These are phyloP conservation scores for Thalassoma bifasciatum DNA, from an alignment of 2,113 vertebrate species.

Conservation along the genomic window DNA sequence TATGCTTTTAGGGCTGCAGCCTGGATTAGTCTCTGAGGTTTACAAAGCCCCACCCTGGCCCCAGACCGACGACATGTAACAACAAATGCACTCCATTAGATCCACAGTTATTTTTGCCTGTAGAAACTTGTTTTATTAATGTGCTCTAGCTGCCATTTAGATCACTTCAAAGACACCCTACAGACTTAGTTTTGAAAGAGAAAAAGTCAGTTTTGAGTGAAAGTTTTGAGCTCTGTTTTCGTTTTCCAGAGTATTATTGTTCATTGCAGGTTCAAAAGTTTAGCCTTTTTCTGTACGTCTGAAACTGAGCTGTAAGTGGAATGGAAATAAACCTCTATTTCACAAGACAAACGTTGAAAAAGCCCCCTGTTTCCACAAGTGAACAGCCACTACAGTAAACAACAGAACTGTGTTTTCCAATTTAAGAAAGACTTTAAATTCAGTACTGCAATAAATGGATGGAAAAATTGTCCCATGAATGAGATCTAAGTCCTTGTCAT, in stretches of 20 bases:
- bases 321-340: neutral
- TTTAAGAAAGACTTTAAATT: neutral
- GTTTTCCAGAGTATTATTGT: neutral
- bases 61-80: neutral
- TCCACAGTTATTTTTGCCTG: neutral
- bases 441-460: neutral
- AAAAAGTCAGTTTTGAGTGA: too few relatives aligned
- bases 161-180: neutral
- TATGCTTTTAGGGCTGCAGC: conserved; percentile 48
- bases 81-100: conserved; percentile 10
- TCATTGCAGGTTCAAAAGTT: neutral
- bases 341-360: neutral
- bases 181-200: too few relatives aligned
- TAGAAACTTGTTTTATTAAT: neutral
- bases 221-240: neutral
- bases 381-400: neutral
- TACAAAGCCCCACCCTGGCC: conserved; percentile 4
- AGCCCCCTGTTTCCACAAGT: neutral
- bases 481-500: too few relatives aligned
- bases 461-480: too few relatives aligned
- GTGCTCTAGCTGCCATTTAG: neutral
- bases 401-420: too few relatives aligned
- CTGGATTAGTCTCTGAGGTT: conserved; percentile 55
- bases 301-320: neutral
- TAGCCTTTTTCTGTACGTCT: neutral